Conservation (phyloP, 37 sponge, comb jelly and placozoan genomes). For the Cladorhizidae sp. region DNA sequence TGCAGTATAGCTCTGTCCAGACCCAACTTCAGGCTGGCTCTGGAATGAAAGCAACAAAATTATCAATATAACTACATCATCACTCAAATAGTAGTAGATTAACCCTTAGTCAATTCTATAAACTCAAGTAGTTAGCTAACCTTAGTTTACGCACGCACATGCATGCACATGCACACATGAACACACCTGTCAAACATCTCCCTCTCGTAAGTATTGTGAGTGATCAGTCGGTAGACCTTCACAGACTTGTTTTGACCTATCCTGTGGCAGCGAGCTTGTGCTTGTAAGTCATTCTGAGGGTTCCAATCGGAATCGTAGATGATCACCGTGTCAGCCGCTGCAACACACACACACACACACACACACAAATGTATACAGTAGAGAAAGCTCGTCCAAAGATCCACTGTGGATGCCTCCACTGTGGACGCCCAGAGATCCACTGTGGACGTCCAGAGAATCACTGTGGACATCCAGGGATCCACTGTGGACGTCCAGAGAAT, state of each 20-base stretch:
- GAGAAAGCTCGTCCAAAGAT: too few species aligned
- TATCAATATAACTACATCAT: not conserved
- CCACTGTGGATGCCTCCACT: too few species aligned
- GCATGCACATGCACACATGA: not conserved
- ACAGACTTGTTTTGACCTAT: constrained; percentile 93
- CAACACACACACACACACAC: too few species aligned
- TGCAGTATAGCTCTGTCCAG: constrained; percentile 92
- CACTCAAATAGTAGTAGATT: not conserved
- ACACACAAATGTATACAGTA: too few species aligned
- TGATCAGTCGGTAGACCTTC: constrained; percentile 93
- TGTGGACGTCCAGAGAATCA: too few species aligned
- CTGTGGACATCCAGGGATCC: too few species aligned
- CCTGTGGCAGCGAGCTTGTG: constrained; percentile 95
- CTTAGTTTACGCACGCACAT: not conserved
- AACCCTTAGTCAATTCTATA: not conserved
- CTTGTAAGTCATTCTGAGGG: constrained; percentile 96
- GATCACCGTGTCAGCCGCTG: constrained; percentile 94
- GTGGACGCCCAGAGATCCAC: too few species aligned
- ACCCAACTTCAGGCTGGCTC: constrained; percentile 94
- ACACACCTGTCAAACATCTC: constrained; percentile 95
- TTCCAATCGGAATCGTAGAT: constrained; percentile 99
- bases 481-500: too few species aligned
- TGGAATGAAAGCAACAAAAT: too few species aligned
- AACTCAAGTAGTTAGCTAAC: not conserved
- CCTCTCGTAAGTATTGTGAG: constrained; percentile 91